Percentiles rank a stretch among this genome's conserved stretches.
Evolutionary conservation across 1,140 invertebrate species (phyloP).

Genomic region (Bursaphelenchus mucronatus): DNA sequence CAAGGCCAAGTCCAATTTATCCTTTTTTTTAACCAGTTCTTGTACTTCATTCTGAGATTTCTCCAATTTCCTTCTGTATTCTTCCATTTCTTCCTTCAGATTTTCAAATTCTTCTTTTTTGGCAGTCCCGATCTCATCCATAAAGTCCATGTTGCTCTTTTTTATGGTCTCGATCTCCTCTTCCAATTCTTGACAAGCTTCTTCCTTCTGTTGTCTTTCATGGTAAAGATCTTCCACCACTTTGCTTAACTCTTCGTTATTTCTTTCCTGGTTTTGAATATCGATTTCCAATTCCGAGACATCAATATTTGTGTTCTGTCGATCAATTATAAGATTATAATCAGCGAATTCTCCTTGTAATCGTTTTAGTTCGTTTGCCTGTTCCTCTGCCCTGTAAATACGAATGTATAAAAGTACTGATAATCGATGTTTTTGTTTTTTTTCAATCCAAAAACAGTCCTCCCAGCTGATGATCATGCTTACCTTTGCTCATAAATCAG

Average conservation of each 20-base stretch:
- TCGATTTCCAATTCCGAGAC: too few relatives aligned
- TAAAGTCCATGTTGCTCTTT: too few relatives aligned
- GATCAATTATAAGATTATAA: constrained; percentile 27
- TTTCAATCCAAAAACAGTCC: not conserved
- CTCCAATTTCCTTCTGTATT: constrained; percentile 1
- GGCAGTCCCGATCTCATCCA: too few relatives aligned
- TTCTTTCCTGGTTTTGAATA: too few relatives aligned
- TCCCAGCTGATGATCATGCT: constrained; percentile 1
- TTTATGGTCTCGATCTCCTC: too few relatives aligned
- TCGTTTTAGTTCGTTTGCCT: constrained; percentile 22
- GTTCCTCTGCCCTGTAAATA: constrained; percentile 25
- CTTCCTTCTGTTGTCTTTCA: too few relatives aligned
- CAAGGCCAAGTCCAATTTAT: constrained; percentile 22
- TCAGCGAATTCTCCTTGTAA: constrained; percentile 23
- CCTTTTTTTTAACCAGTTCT: constrained; percentile 19
- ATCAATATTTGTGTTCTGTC: constrained; percentile 19
- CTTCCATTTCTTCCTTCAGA: too few relatives aligned
- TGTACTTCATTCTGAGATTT: constrained; percentile 22
- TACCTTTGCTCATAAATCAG: constrained; percentile 25
- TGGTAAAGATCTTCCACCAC: too few relatives aligned
- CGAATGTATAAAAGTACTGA: too few relatives aligned
- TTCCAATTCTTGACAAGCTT: too few relatives aligned
- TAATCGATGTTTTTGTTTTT: not conserved
- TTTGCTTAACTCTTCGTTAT: too few relatives aligned
- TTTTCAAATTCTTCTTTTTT: too few relatives aligned